Evolutionary conservation across 37 sponge, comb jelly and placozoan species (phyloP).

Genomic region (Tethya wilhelma): DNA sequence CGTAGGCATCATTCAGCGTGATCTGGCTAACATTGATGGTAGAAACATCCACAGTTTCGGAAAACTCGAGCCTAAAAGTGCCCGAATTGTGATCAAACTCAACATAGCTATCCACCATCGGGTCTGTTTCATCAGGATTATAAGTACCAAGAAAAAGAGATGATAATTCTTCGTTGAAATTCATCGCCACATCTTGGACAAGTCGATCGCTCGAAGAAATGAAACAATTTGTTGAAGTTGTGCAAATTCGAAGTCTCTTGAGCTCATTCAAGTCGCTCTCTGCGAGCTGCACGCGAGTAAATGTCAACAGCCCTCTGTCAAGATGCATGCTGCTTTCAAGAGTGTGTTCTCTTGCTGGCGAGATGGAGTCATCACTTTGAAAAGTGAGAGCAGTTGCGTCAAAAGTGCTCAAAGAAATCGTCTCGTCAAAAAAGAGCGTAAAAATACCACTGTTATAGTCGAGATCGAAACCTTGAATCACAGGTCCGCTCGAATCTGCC

Average conservation of each 20-base stretch:
- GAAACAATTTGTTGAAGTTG: constrained; percentile 6
- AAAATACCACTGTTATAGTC: constrained; percentile 67
- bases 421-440: constrained; percentile 79
- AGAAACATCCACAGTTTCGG: constrained; percentile 73
- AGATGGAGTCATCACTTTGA: background rate
- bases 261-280: constrained; percentile 77
- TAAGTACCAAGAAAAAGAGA: constrained; percentile 28
- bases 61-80: constrained; percentile 68
- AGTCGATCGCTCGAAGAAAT: constrained; percentile 16
- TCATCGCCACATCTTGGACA: constrained; percentile 32
- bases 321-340: constrained; percentile 20
- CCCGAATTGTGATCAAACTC: constrained; percentile 73
- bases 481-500: constrained; percentile 63
- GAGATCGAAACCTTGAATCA: constrained; percentile 54
- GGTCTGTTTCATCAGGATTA: constrained; percentile 59
- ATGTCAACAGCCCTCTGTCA: constrained; percentile 37
- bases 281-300: constrained; percentile 40
- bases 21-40: constrained; percentile 17
- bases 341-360: background rate
- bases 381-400: constrained; percentile 49
- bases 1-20: constrained; percentile 37
- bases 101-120: constrained; percentile 34
- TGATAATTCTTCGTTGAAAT: constrained; percentile 21
- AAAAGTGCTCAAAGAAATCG: constrained; percentile 46
- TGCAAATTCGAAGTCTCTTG: constrained; percentile 66